Evolutionary conservation across 2,888 invertebrate species (phyloP).

Genomic region (Chloroclystis v-ata): DNA sequence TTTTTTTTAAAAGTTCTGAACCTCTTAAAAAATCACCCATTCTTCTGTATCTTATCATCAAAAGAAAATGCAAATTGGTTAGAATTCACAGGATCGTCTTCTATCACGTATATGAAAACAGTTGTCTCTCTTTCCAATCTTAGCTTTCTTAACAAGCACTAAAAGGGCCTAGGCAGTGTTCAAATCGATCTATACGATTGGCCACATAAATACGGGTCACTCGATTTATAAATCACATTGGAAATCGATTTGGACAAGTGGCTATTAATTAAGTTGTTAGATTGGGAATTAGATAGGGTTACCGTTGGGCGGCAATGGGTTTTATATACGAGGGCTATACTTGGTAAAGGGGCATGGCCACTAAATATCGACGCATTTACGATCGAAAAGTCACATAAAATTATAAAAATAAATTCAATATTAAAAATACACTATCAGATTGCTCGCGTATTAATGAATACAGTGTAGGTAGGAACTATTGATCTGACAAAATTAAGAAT

Average conservation of each 20-base stretch:
- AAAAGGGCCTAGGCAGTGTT: conserved; percentile 30
- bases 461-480: too few relatives aligned
- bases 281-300: conserved; percentile 73
- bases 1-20: too few relatives aligned
- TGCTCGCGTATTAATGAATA: too few relatives aligned
- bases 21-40: too few relatives aligned
- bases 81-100: too few relatives aligned
- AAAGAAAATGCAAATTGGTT: too few relatives aligned
- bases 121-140: too few relatives aligned
- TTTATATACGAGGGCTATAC: conserved; percentile 54
- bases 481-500: too few relatives aligned
- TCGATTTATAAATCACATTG: conserved; percentile 73
- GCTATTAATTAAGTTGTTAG: conserved; percentile 77
- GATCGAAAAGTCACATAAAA: background rate
- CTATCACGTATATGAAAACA: too few relatives aligned
- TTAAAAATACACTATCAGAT: too few relatives aligned
- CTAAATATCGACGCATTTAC: conserved; percentile 15
- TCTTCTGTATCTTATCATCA: too few relatives aligned
- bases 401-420: too few relatives aligned
- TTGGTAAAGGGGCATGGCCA: conserved; percentile 31
- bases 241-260: conserved; percentile 78
- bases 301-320: conserved; percentile 58
- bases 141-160: conserved; percentile 1
- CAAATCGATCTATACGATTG: conserved; percentile 42
- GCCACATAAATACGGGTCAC: conserved; percentile 68